Evolutionary conservation across 35 echinoderm and acorn worm genomes (phyloP).

Genomic region (Amphiura filiformis): DNA sequence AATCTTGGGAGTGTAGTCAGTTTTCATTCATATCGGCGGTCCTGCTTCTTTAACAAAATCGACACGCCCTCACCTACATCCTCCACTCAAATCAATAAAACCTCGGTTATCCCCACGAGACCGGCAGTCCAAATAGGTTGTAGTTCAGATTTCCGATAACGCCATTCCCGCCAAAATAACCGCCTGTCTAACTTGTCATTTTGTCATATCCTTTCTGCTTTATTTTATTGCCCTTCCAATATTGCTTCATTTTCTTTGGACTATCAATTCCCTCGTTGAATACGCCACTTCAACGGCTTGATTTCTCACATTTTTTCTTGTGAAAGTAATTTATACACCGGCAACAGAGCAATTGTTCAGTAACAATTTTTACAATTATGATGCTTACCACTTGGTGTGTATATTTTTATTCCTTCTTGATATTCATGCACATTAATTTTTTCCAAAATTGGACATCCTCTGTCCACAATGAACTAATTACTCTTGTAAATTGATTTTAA

Average conservation of each 20-base stretch:
- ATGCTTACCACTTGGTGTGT: background rate
- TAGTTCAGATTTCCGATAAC: conserved; percentile 11
- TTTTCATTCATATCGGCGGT: background rate
- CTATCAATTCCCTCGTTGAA: background rate
- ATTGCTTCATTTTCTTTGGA: conserved; percentile 7
- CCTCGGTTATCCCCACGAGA: background rate
- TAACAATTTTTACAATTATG: background rate
- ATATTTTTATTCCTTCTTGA: background rate
- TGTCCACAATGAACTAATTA: no score
- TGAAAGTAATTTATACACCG: no score
- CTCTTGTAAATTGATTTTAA: no score
- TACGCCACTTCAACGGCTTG: background rate
- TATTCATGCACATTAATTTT: background rate
- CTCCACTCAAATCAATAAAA: background rate
- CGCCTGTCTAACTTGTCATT: background rate
- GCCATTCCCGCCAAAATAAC: background rate
- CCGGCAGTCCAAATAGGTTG: conserved; percentile 4
- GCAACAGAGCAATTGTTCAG: background rate
- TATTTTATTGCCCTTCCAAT: background rate
- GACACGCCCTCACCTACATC: conserved; percentile 3
- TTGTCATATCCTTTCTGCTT: conserved; percentile 3
- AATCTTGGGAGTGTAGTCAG: background rate
- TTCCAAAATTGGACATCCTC: background rate
- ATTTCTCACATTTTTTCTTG: background rate
- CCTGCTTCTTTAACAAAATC: background rate